These are phyloP conservation scores for Macaria liturata DNA, from an alignment of 2,888 invertebrate genomes.

Conservation along the genomic window DNA sequence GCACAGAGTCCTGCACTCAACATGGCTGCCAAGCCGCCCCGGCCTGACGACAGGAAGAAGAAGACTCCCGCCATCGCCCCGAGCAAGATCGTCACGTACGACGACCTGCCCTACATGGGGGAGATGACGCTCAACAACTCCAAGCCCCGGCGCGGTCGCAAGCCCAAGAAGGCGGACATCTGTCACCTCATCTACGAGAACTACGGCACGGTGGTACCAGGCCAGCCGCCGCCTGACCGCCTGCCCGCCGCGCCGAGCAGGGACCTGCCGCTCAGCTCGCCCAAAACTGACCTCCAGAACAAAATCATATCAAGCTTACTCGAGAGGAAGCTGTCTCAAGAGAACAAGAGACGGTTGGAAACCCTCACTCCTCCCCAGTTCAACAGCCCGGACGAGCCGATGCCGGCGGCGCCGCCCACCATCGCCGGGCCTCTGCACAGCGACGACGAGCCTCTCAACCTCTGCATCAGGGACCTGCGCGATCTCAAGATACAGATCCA, in stretches of 20 bases:
- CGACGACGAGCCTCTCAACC: conserved; percentile 90
- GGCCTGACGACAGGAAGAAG: conserved; percentile 64
- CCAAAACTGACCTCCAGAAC: conserved; percentile 86
- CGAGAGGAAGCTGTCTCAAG: conserved; percentile 87
- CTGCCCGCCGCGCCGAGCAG: conserved; percentile 61
- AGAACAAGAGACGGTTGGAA: conserved; percentile 79
- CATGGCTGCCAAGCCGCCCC: conserved; percentile 37
- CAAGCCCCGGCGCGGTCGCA: conserved; percentile 92
- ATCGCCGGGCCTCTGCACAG: conserved; percentile 61
- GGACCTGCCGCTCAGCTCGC: conserved; percentile 49
- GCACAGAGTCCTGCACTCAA: conserved; percentile 51
- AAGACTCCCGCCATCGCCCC: conserved; percentile 68
- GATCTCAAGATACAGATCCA: conserved; percentile 86
- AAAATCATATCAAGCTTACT: conserved; percentile 87
- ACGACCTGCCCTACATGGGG: conserved; percentile 95
- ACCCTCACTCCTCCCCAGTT: conserved; percentile 60
- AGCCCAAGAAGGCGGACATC: conserved; percentile 96
- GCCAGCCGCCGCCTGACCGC: conserved; percentile 84
- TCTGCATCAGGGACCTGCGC: conserved; percentile 90
- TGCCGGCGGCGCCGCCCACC: conserved; percentile 63
- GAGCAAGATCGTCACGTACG: conserved; percentile 86
- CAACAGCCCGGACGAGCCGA: conserved; percentile 63
- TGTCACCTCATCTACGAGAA: conserved; percentile 96
- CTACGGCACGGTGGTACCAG: conserved; percentile 93
- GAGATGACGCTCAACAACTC: conserved; percentile 95